Base-by-base conservation (phyloP, 1,140 invertebrate species). In the Diorhabda elongata region DNA sequence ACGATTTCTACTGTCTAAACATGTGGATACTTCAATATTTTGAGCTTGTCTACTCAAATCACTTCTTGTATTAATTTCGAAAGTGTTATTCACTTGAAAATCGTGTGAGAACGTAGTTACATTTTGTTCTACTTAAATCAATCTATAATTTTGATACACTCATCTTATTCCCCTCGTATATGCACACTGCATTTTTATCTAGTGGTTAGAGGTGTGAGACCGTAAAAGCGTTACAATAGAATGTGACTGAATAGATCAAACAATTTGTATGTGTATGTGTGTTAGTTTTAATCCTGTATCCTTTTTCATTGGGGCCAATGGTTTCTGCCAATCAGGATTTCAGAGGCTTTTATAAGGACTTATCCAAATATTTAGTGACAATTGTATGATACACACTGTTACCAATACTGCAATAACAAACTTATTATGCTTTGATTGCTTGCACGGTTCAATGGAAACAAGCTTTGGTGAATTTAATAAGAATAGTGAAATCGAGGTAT, bases 341-440 rank as follows among this genome's bases (percentile, higher is more conserved):
- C 6, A 45, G 62, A 26, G 26, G 60, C 67, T 62, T 68, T 68
- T 57, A 63, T 68, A 44, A 44, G 42, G 42, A 42, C 59, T 68
- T 62, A 68, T 68, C 67, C 61, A 68, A 68, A 68, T 68, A 68
- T 68, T 68, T 68, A 63, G 59, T 68, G 67, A 68, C 67, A 44
- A 68, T 68, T 68, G 67, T 68, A 62, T 68, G 67, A 68, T 68
- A 68, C 67, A 63, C 67, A 68, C 60, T 68, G 61, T 62, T 47
- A 57, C 67, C 42, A 47, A 68, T 11, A 62, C 65, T 67, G 58
- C 52, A 67, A 67, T 67, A 67, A 67, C 65, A 67, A 67, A 67
- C 65, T 67, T 64, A 57, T 64, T 64, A 57, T 52, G 57, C 44
- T 56, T 44, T 60, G 58, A 67, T 67, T 60, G 58, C 56, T 66